Conservation (phyloP, 2,888 invertebrate species). For the Idaea biselata region DNA sequence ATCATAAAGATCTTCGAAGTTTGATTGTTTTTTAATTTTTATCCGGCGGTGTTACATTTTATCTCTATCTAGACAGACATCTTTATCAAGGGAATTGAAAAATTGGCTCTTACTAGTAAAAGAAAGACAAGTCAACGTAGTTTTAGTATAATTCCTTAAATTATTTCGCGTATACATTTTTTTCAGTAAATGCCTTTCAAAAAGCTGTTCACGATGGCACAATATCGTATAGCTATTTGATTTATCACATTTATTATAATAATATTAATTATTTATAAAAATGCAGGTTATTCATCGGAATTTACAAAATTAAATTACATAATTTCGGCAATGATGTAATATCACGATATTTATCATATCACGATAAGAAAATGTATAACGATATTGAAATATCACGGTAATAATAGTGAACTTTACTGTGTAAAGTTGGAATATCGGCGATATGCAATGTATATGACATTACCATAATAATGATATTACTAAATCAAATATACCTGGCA, state of each 20-base stretch:
- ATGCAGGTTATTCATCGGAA: constrained; percentile 9
- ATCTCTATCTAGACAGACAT: too few relatives aligned
- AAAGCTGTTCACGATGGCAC: constrained; percentile 16
- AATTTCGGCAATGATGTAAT: neutral
- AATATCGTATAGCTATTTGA: neutral
- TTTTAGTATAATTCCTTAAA: neutral
- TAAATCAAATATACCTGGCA: too few relatives aligned
- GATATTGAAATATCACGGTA: too few relatives aligned
- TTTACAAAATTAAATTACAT: constrained; percentile 11
- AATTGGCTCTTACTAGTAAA: too few relatives aligned
- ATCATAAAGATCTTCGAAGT: too few relatives aligned
- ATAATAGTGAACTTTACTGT: too few relatives aligned
- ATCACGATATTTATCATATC: neutral
- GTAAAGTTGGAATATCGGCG: too few relatives aligned
- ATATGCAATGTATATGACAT: too few relatives aligned
- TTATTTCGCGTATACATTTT: neutral
- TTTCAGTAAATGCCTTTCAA: neutral
- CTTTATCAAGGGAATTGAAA: too few relatives aligned
- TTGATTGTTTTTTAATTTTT: too few relatives aligned
- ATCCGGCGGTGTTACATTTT: too few relatives aligned
- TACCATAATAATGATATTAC: too few relatives aligned
- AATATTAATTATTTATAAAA: constrained; percentile 10
- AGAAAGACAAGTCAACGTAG: neutral
- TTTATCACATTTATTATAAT: constrained; percentile 16
- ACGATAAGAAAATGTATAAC: neutral